phyloP scores from a whole-genome alignment of 2,888 invertebrate genomes.

The Alcis repandata region DNA sequence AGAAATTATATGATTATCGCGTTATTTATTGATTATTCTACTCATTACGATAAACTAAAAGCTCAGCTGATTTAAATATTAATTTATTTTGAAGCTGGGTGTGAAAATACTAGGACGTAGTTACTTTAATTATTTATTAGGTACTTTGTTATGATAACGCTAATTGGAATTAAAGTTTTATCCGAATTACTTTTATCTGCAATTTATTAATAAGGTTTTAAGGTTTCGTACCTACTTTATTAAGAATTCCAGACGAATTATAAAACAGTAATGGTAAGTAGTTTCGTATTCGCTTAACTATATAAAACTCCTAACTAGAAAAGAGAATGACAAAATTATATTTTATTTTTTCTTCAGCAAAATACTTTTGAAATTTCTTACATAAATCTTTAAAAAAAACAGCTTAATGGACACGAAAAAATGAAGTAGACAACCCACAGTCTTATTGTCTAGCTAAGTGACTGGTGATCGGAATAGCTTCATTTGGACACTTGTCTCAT shows the following conservation, averaged over 20 bases:
- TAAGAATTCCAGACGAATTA: background rate
- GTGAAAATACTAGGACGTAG: conserved; percentile 10
- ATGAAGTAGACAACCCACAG: too few relatives aligned
- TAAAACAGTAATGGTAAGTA: background rate
- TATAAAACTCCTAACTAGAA: too few relatives aligned
- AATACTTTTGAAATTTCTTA: too few relatives aligned
- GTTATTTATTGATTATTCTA: conserved; percentile 9
- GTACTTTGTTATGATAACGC: conserved; percentile 5
- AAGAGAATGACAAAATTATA: too few relatives aligned
- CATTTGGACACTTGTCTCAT: too few relatives aligned
- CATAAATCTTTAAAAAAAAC: too few relatives aligned
- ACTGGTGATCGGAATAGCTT: too few relatives aligned
- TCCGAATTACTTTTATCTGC: background rate
- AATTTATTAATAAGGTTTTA: background rate
- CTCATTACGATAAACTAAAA: conserved; percentile 6
- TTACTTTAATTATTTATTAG: conserved; percentile 15
- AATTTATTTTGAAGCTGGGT: background rate
- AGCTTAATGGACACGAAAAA: too few relatives aligned
- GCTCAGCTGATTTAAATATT: conserved; percentile 9
- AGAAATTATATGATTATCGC: conserved; percentile 1
- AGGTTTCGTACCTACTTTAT: background rate
- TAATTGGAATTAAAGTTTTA: conserved; percentile 9
- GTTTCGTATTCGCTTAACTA: too few relatives aligned
- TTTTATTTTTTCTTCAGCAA: too few relatives aligned
- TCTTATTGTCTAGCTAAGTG: too few relatives aligned